These are phyloP conservation scores for Leptocoma aspasia DNA, from an alignment of 2,113 vertebrate genomes.

Conservation along the genomic window DNA sequence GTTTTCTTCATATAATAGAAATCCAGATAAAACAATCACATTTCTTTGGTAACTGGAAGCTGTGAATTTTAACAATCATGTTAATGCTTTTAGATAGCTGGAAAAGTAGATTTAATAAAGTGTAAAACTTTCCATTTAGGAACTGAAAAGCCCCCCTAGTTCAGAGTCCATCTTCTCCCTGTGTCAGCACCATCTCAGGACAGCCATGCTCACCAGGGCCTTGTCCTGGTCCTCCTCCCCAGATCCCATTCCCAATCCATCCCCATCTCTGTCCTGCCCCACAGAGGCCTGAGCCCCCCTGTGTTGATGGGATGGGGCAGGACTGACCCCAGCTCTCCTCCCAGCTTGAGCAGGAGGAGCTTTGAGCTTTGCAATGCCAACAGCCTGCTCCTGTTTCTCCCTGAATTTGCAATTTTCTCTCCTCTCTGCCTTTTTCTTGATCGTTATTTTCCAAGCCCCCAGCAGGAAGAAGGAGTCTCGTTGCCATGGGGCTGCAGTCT, in stretches of 20 bases:
- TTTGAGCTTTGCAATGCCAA: neutral
- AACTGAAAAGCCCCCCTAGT: neutral
- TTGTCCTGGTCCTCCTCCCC: neutral
- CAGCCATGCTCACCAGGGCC: neutral
- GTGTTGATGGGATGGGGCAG: neutral
- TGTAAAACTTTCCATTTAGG: constrained; percentile 46
- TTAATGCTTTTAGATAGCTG: constrained; percentile 68
- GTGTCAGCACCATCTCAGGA: accelerated
- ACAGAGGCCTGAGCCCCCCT: neutral
- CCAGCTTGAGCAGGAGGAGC: neutral
- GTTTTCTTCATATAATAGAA: constrained; percentile 62
- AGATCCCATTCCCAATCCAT: neutral
- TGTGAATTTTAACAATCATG: constrained; percentile 51
- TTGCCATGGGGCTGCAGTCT: neutral
- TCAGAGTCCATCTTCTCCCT: neutral
- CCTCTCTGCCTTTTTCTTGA: neutral
- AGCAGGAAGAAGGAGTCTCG: accelerated
- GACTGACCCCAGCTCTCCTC: neutral
- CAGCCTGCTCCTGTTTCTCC: neutral
- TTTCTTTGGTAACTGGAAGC: constrained; percentile 68
- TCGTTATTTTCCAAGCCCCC: neutral
- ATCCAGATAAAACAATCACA: constrained; percentile 69
- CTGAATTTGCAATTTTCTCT: neutral
- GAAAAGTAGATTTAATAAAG: constrained; percentile 48
- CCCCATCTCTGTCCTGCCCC: neutral